Evolutionary conservation across 1,140 invertebrate species (phyloP).

Genomic region (Drosophila bifasciata): DNA sequence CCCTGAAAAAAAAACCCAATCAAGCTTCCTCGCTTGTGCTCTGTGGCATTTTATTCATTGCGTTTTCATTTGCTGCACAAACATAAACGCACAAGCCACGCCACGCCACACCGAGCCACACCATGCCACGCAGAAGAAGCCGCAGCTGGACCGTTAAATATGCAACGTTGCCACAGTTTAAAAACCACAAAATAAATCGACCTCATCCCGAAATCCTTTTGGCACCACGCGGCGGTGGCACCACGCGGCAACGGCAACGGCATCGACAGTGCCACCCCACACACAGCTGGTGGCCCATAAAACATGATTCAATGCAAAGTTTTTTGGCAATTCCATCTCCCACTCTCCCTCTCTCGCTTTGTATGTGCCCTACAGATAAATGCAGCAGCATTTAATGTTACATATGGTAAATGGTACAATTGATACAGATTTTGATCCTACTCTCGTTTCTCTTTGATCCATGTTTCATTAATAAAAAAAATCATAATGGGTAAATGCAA

Average conservation of each 20-base stretch:
- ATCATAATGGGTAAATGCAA: constrained; percentile 42
- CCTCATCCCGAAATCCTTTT: constrained; percentile 6
- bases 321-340: constrained; percentile 5
- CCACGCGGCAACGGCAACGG: no score
- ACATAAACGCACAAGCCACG: not conserved
- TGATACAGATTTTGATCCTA: not conserved
- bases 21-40: no score
- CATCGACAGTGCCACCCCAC: no score
- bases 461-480: constrained; percentile 6
- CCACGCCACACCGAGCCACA: no score
- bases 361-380: constrained; percentile 12
- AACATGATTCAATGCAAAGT: constrained; percentile 17
- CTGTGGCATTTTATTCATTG: constrained; percentile 19
- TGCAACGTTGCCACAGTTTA: constrained; percentile 51
- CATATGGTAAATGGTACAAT: constrained; percentile 10
- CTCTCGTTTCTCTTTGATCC: not conserved
- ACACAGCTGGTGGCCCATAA: not conserved
- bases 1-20: not conserved
- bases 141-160: constrained; percentile 49
- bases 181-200: constrained; percentile 57
- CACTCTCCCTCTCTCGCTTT: not conserved
- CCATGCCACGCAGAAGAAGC: not conserved
- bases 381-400: no score
- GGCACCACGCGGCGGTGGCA: no score
- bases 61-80: not conserved